Base-by-base conservation (phyloP, 2,113 vertebrate species). In the Dipodomys ordii region DNA sequence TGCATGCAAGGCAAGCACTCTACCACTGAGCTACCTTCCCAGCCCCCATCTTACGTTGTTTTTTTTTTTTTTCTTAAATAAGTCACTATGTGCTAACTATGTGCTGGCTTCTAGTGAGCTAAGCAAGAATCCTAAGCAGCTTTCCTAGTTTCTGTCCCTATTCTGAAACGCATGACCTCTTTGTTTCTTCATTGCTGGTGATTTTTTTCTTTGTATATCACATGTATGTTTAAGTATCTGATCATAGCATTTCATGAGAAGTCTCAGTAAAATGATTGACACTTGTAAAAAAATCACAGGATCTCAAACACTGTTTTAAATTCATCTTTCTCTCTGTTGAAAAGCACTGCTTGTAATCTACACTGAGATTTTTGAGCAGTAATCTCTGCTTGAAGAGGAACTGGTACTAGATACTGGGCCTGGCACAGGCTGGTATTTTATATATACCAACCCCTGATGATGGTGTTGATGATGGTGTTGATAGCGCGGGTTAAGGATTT, bases 171-270 rank as follows among this genome's bases (percentile, higher is more conserved):
- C 65, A 13, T 19, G 19, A 35, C 60, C 35, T 57, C 65, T 49
- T 39, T 49, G 2, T 7, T 71, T 69, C 46, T 83, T 25, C 23
- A 25, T 62, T 49, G 53, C 1, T 39, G 2, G 78, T 91, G 19
- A 49, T 2, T 68, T 71, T 11, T 85, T 85, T 12, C 10, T 57
- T 85, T 72, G 5, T 73, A n/a, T 7, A 13, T 44, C 12, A 27
- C 23, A 57, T 9, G 4, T 79, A 44, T 49, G n/a, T 77, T 57
- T 22, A 23, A 30, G 32, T 91, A 30, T 79, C 39, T 60, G 5
- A 39, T 81, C 90, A 74, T 27, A 77, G 27, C 23, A 49, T 93
- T 88, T 49, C 35, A 62, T 22, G 74, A 88, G 67, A 93, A 25
- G 19, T 73, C 32, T 44, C 73, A 65, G 19, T 68, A 67, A 91